These are phyloP conservation scores for Corella eumyota DNA, from an alignment of 23 tunicate species.

Conservation along the genomic window DNA sequence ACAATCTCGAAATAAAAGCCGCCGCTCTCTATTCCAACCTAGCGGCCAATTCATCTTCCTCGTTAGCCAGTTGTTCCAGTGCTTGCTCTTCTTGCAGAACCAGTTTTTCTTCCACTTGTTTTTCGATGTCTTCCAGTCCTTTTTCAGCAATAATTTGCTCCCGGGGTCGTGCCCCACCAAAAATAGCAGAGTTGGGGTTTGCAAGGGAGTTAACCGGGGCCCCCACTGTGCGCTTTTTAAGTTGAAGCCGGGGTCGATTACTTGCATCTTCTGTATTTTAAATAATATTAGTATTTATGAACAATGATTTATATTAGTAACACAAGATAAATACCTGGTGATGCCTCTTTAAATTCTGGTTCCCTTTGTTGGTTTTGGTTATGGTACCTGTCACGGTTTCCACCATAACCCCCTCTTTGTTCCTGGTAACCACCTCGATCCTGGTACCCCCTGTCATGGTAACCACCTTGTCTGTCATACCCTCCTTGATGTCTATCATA, in stretches of 20 bases:
- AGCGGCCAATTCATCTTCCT: too few relatives aligned
- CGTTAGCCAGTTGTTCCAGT: too few relatives aligned
- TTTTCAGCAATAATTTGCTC: constrained; percentile 81
- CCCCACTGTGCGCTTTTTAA: constrained; percentile 61
- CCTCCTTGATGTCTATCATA: constrained; percentile 23
- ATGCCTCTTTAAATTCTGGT: constrained; percentile 22
- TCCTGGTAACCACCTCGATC: constrained; percentile 13
- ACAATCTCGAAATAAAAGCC: too few relatives aligned
- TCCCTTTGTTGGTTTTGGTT: constrained; percentile 16
- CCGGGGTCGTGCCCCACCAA: constrained; percentile 93
- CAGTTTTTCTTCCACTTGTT: constrained; percentile 91
- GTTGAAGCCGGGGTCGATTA: constrained; percentile 65
- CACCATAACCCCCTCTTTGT: constrained; percentile 5
- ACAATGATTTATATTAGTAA: background rate
- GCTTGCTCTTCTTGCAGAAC: constrained; percentile 35
- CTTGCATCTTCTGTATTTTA: constrained; percentile 18
- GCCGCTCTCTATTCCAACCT: too few relatives aligned
- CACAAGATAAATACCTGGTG: constrained; percentile 20
- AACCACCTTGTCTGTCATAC: background rate
- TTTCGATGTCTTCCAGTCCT: constrained; percentile 85
- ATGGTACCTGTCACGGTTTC: constrained; percentile 28
- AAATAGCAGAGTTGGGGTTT: constrained; percentile 86
- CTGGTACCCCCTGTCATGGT: constrained; percentile 6
- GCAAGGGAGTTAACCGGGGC: constrained; percentile 74
- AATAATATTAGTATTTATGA: background rate